Percentiles rank a stretch among this genome's conserved stretches.
Evolutionary conservation across 2,113 vertebrate species (phyloP).

Genomic region (Myiagra hebetior): DNA sequence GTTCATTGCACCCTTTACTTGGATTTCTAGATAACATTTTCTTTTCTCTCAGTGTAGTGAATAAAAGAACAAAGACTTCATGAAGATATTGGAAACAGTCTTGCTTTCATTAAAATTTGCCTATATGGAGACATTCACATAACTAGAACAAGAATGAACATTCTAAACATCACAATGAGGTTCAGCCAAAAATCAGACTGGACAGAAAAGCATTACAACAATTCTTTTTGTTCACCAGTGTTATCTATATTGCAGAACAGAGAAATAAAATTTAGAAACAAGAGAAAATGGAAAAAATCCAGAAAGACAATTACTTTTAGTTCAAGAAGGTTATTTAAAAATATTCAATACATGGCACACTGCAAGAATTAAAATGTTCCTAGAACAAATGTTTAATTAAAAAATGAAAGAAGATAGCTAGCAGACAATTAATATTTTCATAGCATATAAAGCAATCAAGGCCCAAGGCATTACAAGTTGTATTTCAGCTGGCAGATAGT

Average conservation of each 20-base stretch:
- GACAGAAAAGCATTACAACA: background rate
- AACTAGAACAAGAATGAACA: background rate
- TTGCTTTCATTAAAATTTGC: background rate
- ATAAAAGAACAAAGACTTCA: background rate
- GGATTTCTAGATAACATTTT: background rate
- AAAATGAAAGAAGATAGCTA: background rate
- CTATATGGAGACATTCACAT: background rate
- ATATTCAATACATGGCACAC: background rate
- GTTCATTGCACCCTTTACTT: background rate
- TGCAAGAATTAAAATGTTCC: background rate
- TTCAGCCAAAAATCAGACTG: background rate
- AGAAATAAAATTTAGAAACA: background rate
- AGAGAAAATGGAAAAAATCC: background rate
- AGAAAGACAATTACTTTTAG: background rate
- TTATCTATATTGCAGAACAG: background rate
- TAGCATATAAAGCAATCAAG: background rate
- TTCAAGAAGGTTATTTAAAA: background rate
- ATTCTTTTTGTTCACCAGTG: background rate
- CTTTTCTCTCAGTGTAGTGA: background rate
- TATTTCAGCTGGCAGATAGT: background rate
- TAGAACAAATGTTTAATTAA: background rate
- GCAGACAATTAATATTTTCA: slow-evolving; percentile 18
- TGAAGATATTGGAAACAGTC: background rate
- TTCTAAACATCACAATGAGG: background rate
- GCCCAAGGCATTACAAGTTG: background rate